phyloP scores from a whole-genome alignment of 2,888 invertebrate species.

The Megastigmus dorsalis region DNA sequence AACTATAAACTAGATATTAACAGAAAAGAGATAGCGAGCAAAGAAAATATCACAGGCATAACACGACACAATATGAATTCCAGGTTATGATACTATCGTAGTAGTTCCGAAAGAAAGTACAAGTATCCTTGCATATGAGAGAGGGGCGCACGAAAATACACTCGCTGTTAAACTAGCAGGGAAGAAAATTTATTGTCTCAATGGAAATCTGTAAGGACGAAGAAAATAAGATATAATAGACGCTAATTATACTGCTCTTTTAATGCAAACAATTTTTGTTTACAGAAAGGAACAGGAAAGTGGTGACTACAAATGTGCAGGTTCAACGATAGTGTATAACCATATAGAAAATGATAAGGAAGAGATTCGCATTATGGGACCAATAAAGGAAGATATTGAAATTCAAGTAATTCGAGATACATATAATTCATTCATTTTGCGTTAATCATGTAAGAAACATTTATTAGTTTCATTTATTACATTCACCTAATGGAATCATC shows the following conservation, averaged over 20 bases:
- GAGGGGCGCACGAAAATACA: slow-evolving; percentile 76
- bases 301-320: slow-evolving; percentile 89
- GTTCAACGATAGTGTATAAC: slow-evolving; percentile 86
- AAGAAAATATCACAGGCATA: too few relatives aligned
- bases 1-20: too few relatives aligned
- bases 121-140: slow-evolving; percentile 86
- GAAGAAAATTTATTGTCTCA: slow-evolving; percentile 84
- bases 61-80: too few relatives aligned
- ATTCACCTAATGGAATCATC: too few relatives aligned
- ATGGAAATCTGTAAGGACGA: slow-evolving; percentile 79
- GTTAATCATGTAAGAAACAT: too few relatives aligned
- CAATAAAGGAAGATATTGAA: slow-evolving; percentile 86
- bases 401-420: slow-evolving; percentile 83
- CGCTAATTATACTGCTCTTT: too few relatives aligned
- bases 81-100: slow-evolving; percentile 79
- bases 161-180: slow-evolving; percentile 85
- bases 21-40: too few relatives aligned
- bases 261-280: too few relatives aligned
- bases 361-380: slow-evolving; percentile 87
- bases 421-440: too few relatives aligned
- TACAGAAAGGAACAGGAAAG: slow-evolving; percentile 82
- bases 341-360: slow-evolving; percentile 84
- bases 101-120: slow-evolving; percentile 86
- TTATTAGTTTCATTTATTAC: too few relatives aligned
- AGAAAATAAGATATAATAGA: too few relatives aligned